Base-by-base conservation (phyloP, 2,888 invertebrate genomes). In the Tipula confusa region DNA sequence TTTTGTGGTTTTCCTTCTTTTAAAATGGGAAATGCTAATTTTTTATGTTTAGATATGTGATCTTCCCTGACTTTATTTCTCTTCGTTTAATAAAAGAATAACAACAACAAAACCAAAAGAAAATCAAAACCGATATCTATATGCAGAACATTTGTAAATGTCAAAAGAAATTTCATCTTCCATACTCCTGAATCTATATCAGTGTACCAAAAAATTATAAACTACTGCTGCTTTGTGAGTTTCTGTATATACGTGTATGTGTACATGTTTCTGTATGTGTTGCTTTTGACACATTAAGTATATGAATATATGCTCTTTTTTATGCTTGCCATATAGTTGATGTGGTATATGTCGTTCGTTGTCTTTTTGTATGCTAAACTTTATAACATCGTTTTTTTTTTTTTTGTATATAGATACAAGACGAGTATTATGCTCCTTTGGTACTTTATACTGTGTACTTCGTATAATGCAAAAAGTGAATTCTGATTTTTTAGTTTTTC, bases 231-330 rank as follows among this genome's bases (percentile, higher is more conserved):
- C 64, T 64, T 24, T 64, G 64, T 24, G n/a, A n/a, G n/a, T n/a
- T n/a, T n/a, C n/a, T n/a, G n/a, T n/a, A n/a, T n/a, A n/a, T n/a
- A n/a, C n/a, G n/a, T n/a, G n/a, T n/a, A n/a, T n/a, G n/a, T n/a
- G n/a, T n/a, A n/a, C n/a, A n/a, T n/a, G n/a, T n/a, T n/a, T n/a
- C n/a, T n/a, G n/a, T n/a, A n/a, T n/a, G 18, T 24, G 24, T 64
- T 64, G 64, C 64, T 64, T 64, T 64, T 64, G 64, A 64, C 64
- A 64, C 64, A 64, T 64, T 64, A 64, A 24, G 64, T 24, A 64
- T 64, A 64, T 9, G 64, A 64, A 64, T 64, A 64, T 64, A 64
- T 64, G 64, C 64, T 64, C 64, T 24, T 64, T 64, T 24, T 24
- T 24, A 43, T 43, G 18, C 9, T 64, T 24, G 64, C 7, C n/a